phyloP scores from a whole-genome alignment of 2,888 invertebrate species.

The Biston stratarius region DNA sequence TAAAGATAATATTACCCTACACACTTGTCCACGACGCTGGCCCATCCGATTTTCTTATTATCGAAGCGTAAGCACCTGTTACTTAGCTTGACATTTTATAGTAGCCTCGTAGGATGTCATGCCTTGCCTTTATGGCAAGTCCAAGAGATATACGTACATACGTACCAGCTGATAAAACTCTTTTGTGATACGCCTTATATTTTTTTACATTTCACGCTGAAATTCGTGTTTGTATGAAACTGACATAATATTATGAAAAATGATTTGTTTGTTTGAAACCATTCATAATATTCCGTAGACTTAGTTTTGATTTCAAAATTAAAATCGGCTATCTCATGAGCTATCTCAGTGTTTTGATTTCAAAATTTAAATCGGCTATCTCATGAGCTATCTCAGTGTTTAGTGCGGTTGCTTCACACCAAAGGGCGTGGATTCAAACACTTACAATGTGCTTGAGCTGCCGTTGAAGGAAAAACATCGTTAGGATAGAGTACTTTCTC shows the following conservation, averaged over 20 bases:
- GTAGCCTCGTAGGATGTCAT: constrained; percentile 24
- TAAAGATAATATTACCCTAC: no score
- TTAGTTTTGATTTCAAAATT: not conserved
- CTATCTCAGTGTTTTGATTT: no score
- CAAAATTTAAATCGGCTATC: not conserved
- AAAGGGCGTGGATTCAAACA: no score
- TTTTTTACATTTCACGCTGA: constrained; percentile 22
- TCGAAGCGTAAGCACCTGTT: not conserved
- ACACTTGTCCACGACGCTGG: no score
- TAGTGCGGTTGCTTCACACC: no score
- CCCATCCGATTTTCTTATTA: not conserved
- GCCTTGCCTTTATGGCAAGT: constrained; percentile 28
- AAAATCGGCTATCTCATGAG: no score
- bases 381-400: constrained; percentile 5
- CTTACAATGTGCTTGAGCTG: no score
- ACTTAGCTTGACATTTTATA: constrained; percentile 4
- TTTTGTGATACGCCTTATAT: constrained; percentile 16
- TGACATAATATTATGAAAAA: not conserved
- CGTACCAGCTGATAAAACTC: constrained; percentile 21
- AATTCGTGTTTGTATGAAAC: constrained; percentile 15
- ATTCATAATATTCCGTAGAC: not conserved
- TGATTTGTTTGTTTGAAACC: not conserved
- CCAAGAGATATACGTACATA: constrained; percentile 24
- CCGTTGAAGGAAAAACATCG: no score
- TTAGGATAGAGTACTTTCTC: no score